phyloP scores from a whole-genome alignment of 2,888 invertebrate species.

The Holacanthella duospinosa region DNA sequence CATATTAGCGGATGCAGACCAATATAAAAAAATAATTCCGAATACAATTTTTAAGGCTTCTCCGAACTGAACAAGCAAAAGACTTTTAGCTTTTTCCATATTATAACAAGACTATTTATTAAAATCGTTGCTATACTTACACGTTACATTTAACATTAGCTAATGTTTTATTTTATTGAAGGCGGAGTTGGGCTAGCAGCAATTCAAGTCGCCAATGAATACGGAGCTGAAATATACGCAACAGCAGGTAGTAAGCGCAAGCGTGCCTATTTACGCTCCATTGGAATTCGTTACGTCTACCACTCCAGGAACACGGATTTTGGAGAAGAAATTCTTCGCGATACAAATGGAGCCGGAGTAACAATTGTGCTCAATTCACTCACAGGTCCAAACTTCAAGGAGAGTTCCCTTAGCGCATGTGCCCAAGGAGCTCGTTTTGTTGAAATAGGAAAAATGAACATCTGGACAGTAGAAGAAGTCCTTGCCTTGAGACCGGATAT shows the following conservation, averaged over 20 bases:
- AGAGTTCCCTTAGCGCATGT: slow-evolving; percentile 17
- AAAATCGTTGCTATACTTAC: no score
- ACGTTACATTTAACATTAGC: no score
- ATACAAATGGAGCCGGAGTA: slow-evolving; percentile 17
- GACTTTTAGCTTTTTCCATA: no score
- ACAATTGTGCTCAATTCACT: slow-evolving; percentile 24
- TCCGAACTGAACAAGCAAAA: no score
- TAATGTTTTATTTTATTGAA: no score
- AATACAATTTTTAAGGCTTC: no score
- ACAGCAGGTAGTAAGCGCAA: slow-evolving; percentile 25
- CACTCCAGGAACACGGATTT: slow-evolving; percentile 24
- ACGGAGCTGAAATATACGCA: slow-evolving; percentile 18
- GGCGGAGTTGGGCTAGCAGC: slow-evolving; percentile 23
- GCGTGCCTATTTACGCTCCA: slow-evolving; percentile 15
- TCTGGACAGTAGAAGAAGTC: slow-evolving; percentile 23
- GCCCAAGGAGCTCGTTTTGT: slow-evolving; percentile 19
- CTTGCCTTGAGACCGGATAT: slow-evolving; percentile 18
- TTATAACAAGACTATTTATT: no score
- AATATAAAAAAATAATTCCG: no score
- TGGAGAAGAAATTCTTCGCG: slow-evolving; percentile 18
- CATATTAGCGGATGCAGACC: no score
- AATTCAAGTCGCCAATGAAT: slow-evolving; percentile 17
- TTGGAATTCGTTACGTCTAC: slow-evolving; percentile 23
- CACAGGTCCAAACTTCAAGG: slow-evolving; percentile 27
- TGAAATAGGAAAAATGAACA: slow-evolving; percentile 26